Conservation (phyloP, 2,797 vertebrate genomes). For the Choloepus didactylus region DNA sequence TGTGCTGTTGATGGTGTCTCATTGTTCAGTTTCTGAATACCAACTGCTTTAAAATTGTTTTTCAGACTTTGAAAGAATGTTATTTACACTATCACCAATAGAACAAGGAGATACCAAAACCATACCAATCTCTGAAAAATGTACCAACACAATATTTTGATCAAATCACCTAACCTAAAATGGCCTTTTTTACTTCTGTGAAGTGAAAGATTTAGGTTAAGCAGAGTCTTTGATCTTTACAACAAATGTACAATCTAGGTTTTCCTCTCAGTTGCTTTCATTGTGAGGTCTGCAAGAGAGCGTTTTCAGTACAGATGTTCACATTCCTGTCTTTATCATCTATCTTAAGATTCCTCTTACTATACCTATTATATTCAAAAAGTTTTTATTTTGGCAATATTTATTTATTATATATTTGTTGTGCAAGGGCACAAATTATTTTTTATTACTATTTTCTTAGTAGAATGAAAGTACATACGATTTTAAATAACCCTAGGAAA, state of each 20-base stretch:
- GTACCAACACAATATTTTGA: background rate
- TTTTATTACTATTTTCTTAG: conserved; percentile 19
- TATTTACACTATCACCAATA: background rate
- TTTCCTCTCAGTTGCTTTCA: conserved; percentile 7
- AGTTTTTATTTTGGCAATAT: background rate
- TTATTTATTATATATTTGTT: background rate
- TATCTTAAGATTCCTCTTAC: background rate
- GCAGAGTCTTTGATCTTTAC: background rate
- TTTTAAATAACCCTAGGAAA: conserved; percentile 28
- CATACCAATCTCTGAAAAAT: background rate
- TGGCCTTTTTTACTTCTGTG: conserved; percentile 7
- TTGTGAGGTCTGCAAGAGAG: conserved; percentile 9
- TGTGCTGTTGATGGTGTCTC: background rate
- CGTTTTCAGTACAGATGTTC: background rate
- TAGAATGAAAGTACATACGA: background rate
- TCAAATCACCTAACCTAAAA: conserved; percentile 29
- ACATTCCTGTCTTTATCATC: conserved; percentile 55
- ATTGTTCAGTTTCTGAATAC: background rate
- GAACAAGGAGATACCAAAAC: background rate
- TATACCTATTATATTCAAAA: background rate
- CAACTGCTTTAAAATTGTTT: conserved; percentile 43
- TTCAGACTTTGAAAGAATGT: background rate
- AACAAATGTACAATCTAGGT: background rate
- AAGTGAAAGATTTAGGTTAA: background rate
- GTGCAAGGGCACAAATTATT: background rate